Conservation (phyloP, 2,113 vertebrate genomes). For the Plestiodon gilberti region DNA sequence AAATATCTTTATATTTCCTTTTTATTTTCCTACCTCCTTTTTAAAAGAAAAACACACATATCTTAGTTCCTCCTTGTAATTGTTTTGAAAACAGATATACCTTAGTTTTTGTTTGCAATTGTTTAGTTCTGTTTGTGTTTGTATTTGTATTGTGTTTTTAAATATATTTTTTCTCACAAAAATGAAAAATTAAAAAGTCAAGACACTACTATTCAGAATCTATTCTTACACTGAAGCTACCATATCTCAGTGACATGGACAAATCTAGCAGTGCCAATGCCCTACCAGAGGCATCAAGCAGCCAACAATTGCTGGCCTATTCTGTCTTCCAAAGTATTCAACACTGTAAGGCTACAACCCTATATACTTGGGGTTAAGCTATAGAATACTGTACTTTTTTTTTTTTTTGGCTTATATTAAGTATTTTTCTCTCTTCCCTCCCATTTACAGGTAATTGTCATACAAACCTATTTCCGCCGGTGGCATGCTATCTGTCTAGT, state of each 20-base stretch:
- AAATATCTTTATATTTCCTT: no score
- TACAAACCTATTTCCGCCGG: slow-evolving; percentile 83
- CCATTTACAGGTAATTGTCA: slow-evolving; percentile 78
- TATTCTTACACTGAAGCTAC: neutral
- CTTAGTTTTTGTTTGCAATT: no score
- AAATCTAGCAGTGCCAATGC: neutral
- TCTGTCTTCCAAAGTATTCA: neutral
- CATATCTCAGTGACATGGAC: neutral
- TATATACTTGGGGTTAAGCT: no score
- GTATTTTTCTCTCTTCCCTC: neutral
- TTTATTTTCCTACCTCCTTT: no score
- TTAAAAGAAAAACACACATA: no score
- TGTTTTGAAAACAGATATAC: no score
- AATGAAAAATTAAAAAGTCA: no score
- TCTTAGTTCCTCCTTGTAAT: no score
- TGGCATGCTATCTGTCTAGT: slow-evolving; percentile 82
- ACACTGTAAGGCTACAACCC: neutral
- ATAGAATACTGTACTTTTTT: neutral
- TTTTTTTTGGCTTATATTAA: neutral
- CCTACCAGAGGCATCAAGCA: no score
- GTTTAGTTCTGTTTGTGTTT: no score
- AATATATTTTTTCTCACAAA: no score
- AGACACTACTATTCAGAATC: neutral
- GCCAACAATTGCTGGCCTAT: neutral
- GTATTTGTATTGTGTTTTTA: no score